Conservation (phyloP, 2,888 invertebrate genomes). For the Cephus rjabovi region DNA sequence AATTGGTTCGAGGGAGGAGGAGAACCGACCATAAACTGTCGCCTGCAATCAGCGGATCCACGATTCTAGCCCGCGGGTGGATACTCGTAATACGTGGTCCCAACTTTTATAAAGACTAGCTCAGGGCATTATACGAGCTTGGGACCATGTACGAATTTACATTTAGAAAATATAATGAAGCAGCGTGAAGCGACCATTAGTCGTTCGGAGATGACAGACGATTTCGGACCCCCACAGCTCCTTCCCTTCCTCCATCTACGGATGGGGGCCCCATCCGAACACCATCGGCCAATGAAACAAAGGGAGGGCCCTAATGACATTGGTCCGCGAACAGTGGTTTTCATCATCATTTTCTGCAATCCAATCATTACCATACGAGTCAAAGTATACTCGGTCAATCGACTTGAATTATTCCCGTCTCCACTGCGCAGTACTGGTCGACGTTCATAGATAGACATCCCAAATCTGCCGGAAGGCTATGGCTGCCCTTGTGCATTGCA, state of each 20-base stretch:
- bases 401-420: too few species aligned
- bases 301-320: conserved; percentile 50
- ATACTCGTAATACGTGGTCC: conserved; percentile 33
- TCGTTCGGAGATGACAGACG: conserved; percentile 67
- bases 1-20: conserved; percentile 59
- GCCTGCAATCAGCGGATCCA: conserved; percentile 60
- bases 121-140: conserved; percentile 38
- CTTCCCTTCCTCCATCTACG: conserved; percentile 38
- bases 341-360: conserved; percentile 33
- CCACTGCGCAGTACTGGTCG: too few species aligned
- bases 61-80: conserved; percentile 53
- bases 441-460: too few species aligned
- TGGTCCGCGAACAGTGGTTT: conserved; percentile 40
- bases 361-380: too few species aligned
- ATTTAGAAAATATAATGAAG: conserved; percentile 67
- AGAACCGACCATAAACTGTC: conserved; percentile 63
- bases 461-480: too few species aligned
- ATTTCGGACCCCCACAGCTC: conserved; percentile 65
- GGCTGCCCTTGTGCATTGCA: too few species aligned
- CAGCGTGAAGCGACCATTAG: conserved; percentile 66
- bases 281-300: conserved; percentile 51
- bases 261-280: conserved; percentile 23
- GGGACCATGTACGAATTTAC: conserved; percentile 64
- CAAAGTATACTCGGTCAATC: too few species aligned
- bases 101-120: conserved; percentile 57